Percentiles rank a stretch among this genome's conserved stretches.
Evolutionary conservation across 1,140 invertebrate genomes (phyloP).

Genomic region (Leucophenga varia): DNA sequence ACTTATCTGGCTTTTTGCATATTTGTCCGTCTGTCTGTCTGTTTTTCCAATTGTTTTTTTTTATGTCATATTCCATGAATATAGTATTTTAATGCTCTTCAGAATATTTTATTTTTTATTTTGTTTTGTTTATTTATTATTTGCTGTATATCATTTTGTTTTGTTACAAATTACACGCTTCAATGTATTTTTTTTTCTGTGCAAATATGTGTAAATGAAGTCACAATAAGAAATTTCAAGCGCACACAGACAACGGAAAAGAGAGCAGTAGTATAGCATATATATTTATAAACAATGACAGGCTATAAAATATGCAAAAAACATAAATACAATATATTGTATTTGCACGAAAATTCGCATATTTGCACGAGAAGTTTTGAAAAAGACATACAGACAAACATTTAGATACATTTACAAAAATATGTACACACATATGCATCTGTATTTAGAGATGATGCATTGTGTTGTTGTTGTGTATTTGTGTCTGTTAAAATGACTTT

Average conservation of each 20-base stretch:
- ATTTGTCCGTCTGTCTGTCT: constrained; percentile 43
- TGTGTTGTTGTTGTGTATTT: no score
- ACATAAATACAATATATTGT: constrained; percentile 2
- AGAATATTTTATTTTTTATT: constrained; percentile 29
- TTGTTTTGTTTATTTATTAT: constrained; percentile 8
- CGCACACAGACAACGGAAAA: no score
- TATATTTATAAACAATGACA: constrained; percentile 39
- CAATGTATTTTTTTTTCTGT: constrained; percentile 43
- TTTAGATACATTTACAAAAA: no score
- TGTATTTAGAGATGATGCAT: no score
- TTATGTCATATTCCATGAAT: constrained; percentile 50
- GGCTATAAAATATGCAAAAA: constrained; percentile 42
- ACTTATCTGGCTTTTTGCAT: no score
- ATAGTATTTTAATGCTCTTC: constrained; percentile 23
- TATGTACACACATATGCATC: no score
- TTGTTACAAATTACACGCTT: constrained; percentile 38
- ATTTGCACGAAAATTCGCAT: no score
- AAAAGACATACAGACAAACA: no score
- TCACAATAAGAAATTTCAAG: constrained; percentile 25
- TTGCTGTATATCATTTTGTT: background rate
- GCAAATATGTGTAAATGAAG: constrained; percentile 49
- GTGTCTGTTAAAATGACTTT: constrained; percentile 19
- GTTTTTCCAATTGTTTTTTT: constrained; percentile 48
- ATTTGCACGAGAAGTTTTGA: no score
- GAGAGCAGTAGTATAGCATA: no score